Evolutionary conservation across 2,113 vertebrate genomes (phyloP), one percentile per base, ranked within the genome.

Genomic region (Pteronura brasiliensis): DNA sequence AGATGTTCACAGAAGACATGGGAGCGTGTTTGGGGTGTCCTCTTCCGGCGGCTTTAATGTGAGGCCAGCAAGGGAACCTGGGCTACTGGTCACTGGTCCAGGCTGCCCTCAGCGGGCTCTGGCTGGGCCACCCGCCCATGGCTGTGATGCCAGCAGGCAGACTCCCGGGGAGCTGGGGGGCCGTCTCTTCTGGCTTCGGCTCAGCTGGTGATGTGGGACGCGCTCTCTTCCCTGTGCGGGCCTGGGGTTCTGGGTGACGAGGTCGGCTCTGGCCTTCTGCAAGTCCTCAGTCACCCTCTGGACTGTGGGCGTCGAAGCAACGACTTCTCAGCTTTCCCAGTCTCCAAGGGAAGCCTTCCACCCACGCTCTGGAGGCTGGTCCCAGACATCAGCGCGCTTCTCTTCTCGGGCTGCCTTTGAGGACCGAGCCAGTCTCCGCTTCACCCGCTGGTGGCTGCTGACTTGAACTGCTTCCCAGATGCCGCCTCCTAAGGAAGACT

Each of bases 171-270:
- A 23, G 69, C n/a, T 23, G n/a, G 67, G 69, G n/a, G 31, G 63
- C 14, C 0, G 6, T 34, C 14, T 31, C 31, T 34, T 34, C 14
- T 31, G 34, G 31, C 63, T 34, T 34, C 0, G 14, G 63, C 63
- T 34, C 63, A 17, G 18, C 34, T 10, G 8, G 9, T 12, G 15
- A 18, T 6, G 29, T 3, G 7, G 9, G 23, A 23, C 4, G 55
- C 9, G 0, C 77, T 27, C 72, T 44, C 57, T 57, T 36, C 31
- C 20, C 3, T 0, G 42, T 2, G 11, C 29, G 7, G 34, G 44
- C 57, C 44, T 65, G 15, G 10, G 2, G 23, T 9, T 44, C 63
- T 9, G 36, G 57, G 61, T 6, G 84, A 31, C 55, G 34, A 4
- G 90, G 42, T 25, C 44, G 14, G 77, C 31, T 14, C 36, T 9